Conservation (phyloP, 1,140 invertebrate species). For the Matsumurasca onukii region DNA sequence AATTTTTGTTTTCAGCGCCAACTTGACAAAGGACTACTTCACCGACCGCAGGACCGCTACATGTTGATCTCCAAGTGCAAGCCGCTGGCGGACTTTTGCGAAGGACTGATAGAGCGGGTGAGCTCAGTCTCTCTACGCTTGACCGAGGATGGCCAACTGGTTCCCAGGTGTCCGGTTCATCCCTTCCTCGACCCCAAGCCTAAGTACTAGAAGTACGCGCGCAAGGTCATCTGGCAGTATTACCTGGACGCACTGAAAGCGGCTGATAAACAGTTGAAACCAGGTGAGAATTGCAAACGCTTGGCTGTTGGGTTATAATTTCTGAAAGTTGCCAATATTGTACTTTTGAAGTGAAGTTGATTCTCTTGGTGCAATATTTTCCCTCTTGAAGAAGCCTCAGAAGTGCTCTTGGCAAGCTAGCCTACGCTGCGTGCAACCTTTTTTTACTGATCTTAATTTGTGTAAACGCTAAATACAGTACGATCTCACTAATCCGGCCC, state of each 20-base stretch:
- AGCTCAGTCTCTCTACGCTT: not conserved
- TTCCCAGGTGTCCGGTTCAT: not conserved
- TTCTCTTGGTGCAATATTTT: too few species aligned
- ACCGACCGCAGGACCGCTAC: slow-evolving; percentile 95
- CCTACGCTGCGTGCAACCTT: too few species aligned
- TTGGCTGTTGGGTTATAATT: too few species aligned
- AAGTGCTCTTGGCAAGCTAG: too few species aligned
- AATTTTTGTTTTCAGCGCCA: slow-evolving; percentile 66
- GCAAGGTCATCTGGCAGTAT: not conserved
- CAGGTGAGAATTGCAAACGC: slow-evolving; percentile 4
- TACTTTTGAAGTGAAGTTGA: too few species aligned
- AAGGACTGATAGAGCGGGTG: slow-evolving; percentile 45
- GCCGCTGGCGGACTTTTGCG: slow-evolving; percentile 84
- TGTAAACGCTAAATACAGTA: too few species aligned
- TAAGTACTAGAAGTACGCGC: not conserved
- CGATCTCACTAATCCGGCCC: too few species aligned
- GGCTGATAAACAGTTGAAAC: not conserved
- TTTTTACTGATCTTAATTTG: too few species aligned
- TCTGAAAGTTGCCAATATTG: too few species aligned
- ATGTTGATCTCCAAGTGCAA: slow-evolving; percentile 84
- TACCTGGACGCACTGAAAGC: not conserved
- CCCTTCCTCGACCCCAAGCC: not conserved
- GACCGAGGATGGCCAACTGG: not conserved
- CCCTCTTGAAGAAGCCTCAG: too few species aligned
- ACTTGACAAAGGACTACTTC: slow-evolving; percentile 97